Evolutionary conservation across 64 coral and sea anemone genomes (phyloP), one percentile per base, ranked within the genome.

Genomic region (Pachyseris speciosa): DNA sequence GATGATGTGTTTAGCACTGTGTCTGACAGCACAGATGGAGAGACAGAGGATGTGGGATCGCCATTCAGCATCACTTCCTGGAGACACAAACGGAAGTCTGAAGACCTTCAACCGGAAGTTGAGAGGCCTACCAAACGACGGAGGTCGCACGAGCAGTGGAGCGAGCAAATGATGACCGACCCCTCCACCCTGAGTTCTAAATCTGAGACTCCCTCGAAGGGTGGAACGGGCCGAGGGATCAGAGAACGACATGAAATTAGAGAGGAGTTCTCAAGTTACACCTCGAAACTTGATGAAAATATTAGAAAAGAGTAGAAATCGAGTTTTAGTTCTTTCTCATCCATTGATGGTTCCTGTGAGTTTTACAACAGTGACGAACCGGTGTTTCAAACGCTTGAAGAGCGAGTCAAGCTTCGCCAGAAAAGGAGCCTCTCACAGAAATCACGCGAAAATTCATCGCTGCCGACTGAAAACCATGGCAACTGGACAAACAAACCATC

Each of bases 21-120:
- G 38, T 80, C 89, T 44, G 89, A 84, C 28, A 92, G 89, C 68
- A 84, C 49, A 84, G 80, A 84, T 7, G 89, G 89, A 20, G 79
- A 92, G 49, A 66, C 49, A 5, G 79, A 92, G 4, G 89, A 84
- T 5, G 7, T 59, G 30, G 45, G 32, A 3, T 92, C 89, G 9
- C 78, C 79, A 16, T 64, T 92, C 19, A 68, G 69, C 42, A 48
- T 92, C 20, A 50, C 74, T 36, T 45, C 64, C 38, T 84, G 80
- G 61, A 33, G 44, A 20, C 49, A 71, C 15, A 92, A 84, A 41
- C 80, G 78, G 42, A 92, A 92, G 22, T 92, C 75, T 2, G 66
- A 78, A 8, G 64, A 91, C 67, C 31, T 91, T 40, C 77, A 61
- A 53, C 74, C 45, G 45, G 74, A 77, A 29, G 13, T 53, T 77